Base-by-base conservation (phyloP, 2,888 invertebrate genomes). In the Ectropis crepuscularia region DNA sequence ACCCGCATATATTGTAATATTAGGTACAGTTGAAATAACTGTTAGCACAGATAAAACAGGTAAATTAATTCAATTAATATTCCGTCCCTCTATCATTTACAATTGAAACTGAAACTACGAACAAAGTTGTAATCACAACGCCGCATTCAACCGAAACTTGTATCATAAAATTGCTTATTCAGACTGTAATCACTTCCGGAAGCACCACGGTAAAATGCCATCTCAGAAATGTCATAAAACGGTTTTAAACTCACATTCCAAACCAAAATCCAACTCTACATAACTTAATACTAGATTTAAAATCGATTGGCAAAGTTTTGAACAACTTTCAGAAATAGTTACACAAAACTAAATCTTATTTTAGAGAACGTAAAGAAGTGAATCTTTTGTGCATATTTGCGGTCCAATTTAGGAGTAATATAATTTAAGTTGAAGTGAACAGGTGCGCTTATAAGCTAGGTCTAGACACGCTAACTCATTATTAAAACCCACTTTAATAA, bases 401-500 rank as follows among this genome's bases (percentile, higher is more conserved):
- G 63, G 50, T 53, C 57, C 42, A 50, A 61, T 58, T 63, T 61
- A 60, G 67, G 45, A 16, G 51, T 55, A 66, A 63, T 68, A 68
- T 66, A 63, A 69, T 67, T 67, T 67, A 61, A 50, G 64, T 57
- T 45, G 48, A 64, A 57, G 70, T 46, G 63, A 61, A 60, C 69
- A 71, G 69, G 71, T 69, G 69, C 57, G 66, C 65, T 58, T 51
- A 70, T 60, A 65, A 61, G 66, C 68, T 69, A 62, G 61, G 88
- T 89, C 89, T 88, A 89, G 89, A 89, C 89, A 80, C 67, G 84
- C 85, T 87, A 81, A 84, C 87, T 89, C 87, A 88, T 88, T 88
- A 87, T 86, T 88, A 86, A 87, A 84, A 78, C 81, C 80, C 75
- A 78, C 79, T 83, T 81, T 76, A 83, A 80, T 79, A 77, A 75